Conservation (phyloP, 2,888 invertebrate genomes). For the Myathropa florea region DNA sequence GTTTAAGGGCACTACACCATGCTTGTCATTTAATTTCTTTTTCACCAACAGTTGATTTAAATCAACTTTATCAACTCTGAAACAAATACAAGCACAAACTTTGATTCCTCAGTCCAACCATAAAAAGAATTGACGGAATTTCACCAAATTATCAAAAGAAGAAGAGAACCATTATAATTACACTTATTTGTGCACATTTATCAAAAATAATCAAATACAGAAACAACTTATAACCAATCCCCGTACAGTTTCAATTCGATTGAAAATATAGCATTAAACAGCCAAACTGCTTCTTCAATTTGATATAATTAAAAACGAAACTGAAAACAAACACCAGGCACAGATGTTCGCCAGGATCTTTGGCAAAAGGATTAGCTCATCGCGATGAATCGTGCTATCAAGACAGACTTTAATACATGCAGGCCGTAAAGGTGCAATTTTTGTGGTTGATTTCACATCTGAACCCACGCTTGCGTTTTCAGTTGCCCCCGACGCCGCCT, state of each 20-base stretch:
- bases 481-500: not conserved
- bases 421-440: slow-evolving; percentile 66
- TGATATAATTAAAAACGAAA: slow-evolving; percentile 38
- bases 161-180: not conserved
- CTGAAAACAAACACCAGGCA: slow-evolving; percentile 63
- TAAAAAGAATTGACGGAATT: too few relatives aligned
- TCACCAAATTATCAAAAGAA: not conserved
- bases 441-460: slow-evolving; percentile 63
- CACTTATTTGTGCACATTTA: not conserved
- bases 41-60: too few relatives aligned
- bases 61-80: too few relatives aligned
- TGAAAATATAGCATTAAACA: slow-evolving; percentile 3
- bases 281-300: slow-evolving; percentile 18
- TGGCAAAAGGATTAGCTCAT: slow-evolving; percentile 61
- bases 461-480: slow-evolving; percentile 41
- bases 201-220: not conserved
- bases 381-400: slow-evolving; percentile 55
- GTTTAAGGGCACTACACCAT: too few relatives aligned
- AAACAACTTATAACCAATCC: not conserved
- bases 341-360: slow-evolving; percentile 60
- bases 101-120: too few relatives aligned
- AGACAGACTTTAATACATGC: slow-evolving; percentile 26
- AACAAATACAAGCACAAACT: too few relatives aligned
- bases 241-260: not conserved
- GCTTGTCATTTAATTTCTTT: too few relatives aligned